A percentile compares a stretch with the other conserved stretches of the same genome.
These are phyloP conservation scores for Hofmannophila pseudospretella DNA, from an alignment of 2,888 invertebrate species.

Conservation along the genomic window DNA sequence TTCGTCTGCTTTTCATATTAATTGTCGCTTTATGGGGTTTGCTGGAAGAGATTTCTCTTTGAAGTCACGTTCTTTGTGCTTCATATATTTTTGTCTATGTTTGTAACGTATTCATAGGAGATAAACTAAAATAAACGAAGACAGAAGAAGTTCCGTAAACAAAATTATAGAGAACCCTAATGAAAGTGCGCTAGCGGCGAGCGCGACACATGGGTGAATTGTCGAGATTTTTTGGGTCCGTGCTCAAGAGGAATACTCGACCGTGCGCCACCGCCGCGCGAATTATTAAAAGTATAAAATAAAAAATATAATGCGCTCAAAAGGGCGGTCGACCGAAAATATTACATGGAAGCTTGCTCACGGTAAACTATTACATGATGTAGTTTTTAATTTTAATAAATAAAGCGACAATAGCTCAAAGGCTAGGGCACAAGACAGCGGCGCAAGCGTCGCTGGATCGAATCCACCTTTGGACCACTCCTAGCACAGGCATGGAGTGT, in stretches of 20 bases:
- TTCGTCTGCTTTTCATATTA: too few relatives aligned
- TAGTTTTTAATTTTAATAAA: conserved; percentile 15
- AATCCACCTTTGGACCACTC: too few relatives aligned
- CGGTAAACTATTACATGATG: conserved; percentile 31
- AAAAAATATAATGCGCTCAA: conserved; percentile 48
- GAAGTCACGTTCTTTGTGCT: too few relatives aligned
- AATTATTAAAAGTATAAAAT: conserved; percentile 71
- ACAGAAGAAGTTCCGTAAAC: neutral
- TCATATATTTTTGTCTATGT: too few relatives aligned
- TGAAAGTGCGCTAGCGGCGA: conserved; percentile 30
- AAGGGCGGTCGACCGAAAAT: conserved; percentile 48
- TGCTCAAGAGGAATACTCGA: conserved; percentile 62
- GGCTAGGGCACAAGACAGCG: too few relatives aligned
- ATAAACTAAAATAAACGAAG: too few relatives aligned
- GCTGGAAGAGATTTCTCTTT: too few relatives aligned
- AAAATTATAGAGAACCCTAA: conserved; percentile 45
- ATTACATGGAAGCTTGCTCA: conserved; percentile 41
- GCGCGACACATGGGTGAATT: conserved; percentile 65
- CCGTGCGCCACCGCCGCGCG: conserved; percentile 52
- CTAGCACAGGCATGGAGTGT: too few relatives aligned
- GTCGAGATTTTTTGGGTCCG: conserved; percentile 69
- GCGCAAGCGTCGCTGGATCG: too few relatives aligned
- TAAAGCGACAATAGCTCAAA: too few relatives aligned
- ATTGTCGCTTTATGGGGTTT: too few relatives aligned
- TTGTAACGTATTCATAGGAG: too few relatives aligned